A percentile compares a stretch with the other conserved stretches of the same genome.
These are phyloP conservation scores for Lonchura striata DNA, from an alignment of 2,113 vertebrate species.

Conservation along the genomic window DNA sequence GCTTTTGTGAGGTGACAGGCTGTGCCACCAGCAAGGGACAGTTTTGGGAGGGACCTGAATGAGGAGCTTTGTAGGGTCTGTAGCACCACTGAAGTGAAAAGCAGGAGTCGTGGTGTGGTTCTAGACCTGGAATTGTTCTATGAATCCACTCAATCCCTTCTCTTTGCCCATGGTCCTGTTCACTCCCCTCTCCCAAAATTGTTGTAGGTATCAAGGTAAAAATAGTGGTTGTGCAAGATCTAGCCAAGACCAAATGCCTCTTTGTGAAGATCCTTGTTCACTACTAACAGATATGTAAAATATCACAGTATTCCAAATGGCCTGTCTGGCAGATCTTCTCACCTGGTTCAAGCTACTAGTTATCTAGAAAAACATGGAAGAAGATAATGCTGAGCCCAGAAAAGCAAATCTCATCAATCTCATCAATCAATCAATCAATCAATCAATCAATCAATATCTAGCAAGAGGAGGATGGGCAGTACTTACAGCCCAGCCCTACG, in stretches of 20 bases:
- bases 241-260: background rate
- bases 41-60: background rate
- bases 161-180: background rate
- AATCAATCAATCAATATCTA: background rate
- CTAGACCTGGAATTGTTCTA: rapidly evolving
- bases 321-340: background rate
- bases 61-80: background rate
- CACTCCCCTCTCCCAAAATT: background rate
- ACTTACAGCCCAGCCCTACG: background rate
- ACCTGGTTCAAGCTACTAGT: background rate
- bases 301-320: background rate
- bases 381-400: background rate
- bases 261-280: background rate
- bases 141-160: background rate
- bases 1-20: background rate
- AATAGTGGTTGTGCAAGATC: background rate
- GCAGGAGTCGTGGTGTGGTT: background rate
- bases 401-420: background rate
- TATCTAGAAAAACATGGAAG: background rate
- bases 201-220: background rate
- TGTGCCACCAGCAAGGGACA: background rate
- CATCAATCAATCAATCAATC: background rate
- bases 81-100: background rate
- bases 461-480: background rate
- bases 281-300: background rate